A percentile compares a stretch with the other conserved stretches of the same genome.
phyloP scores from a whole-genome alignment of 2,797 vertebrate species.

The Calcarius lapponicus region DNA sequence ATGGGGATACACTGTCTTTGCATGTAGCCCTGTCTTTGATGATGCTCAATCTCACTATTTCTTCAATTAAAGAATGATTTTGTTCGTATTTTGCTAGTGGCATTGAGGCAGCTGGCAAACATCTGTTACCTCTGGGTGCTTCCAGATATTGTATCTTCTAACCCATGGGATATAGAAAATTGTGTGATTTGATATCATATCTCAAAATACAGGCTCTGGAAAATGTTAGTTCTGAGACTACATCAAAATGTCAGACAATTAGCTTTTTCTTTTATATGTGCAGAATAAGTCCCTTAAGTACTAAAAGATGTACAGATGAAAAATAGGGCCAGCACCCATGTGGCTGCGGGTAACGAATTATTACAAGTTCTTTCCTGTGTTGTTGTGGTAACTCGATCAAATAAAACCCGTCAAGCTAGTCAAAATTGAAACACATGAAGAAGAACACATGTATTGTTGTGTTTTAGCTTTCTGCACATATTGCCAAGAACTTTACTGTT shows the following conservation, averaged over 20 bases:
- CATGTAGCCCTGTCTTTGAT: not conserved
- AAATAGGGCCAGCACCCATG: not conserved
- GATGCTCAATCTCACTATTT: slow-evolving; percentile 13
- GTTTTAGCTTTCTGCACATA: not conserved
- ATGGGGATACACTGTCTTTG: not conserved
- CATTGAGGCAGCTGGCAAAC: slow-evolving; percentile 1
- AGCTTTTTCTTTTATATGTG: not conserved
- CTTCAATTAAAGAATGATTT: slow-evolving; percentile 55
- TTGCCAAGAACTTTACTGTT: not conserved
- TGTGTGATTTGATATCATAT: not conserved
- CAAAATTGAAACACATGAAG: not conserved
- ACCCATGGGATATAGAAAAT: not conserved
- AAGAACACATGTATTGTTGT: not conserved
- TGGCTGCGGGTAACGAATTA: not conserved
- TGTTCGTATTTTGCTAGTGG: slow-evolving; percentile 16
- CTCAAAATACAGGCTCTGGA: slow-evolving; percentile 13
- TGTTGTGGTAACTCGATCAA: slow-evolving; percentile 20
- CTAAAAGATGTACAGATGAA: slow-evolving; percentile 9
- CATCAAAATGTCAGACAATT: not conserved
- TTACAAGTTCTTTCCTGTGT: not conserved
- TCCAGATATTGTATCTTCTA: slow-evolving; percentile 33
- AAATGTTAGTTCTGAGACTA: not conserved
- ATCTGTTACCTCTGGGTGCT: not conserved
- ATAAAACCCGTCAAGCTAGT: not conserved
- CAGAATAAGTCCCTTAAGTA: slow-evolving; percentile 14